Evolutionary conservation across 2,797 vertebrate genomes (phyloP).

Genomic region (Craterocephalus amniculus): DNA sequence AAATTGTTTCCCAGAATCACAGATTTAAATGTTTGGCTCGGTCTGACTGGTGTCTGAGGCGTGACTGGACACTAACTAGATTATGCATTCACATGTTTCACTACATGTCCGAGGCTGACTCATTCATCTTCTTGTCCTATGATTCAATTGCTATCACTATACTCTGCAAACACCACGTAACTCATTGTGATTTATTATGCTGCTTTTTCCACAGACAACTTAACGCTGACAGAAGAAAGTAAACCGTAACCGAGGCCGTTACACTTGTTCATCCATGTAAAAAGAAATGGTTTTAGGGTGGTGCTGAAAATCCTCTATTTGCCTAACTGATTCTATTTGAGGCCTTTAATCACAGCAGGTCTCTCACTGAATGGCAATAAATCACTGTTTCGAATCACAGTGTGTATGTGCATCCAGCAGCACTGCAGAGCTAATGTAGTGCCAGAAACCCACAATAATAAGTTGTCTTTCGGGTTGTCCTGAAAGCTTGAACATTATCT

Average conservation of each 20-base stretch:
- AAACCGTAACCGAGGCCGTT: conserved; percentile 20
- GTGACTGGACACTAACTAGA: conserved; percentile 20
- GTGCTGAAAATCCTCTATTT: conserved; percentile 32
- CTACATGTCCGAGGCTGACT: conserved; percentile 15
- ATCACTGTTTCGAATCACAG: conserved; percentile 38
- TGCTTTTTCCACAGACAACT: conserved; percentile 38
- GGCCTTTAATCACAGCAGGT: conserved; percentile 22
- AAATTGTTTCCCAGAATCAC: conserved; percentile 40
- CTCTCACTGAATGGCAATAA: conserved; percentile 20
- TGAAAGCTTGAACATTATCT: not conserved
- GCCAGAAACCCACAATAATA: conserved; percentile 3
- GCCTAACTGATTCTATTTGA: conserved; percentile 43
- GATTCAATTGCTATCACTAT: conserved; percentile 49
- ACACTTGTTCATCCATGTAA: conserved; percentile 41
- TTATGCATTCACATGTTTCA: conserved; percentile 34
- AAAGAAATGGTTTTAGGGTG: conserved; percentile 54
- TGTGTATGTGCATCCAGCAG: conserved; percentile 1
- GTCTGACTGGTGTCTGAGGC: conserved; percentile 37
- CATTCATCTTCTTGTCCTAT: conserved; percentile 54
- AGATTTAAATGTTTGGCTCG: conserved; percentile 20
- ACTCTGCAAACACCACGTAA: conserved; percentile 48
- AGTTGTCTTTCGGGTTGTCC: conserved; percentile 1
- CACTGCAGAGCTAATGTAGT: not conserved
- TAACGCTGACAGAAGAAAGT: conserved; percentile 55
- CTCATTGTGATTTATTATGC: conserved; percentile 53